Conservation (phyloP, 1,140 invertebrate species). For the Atopsyche davidsoni region DNA sequence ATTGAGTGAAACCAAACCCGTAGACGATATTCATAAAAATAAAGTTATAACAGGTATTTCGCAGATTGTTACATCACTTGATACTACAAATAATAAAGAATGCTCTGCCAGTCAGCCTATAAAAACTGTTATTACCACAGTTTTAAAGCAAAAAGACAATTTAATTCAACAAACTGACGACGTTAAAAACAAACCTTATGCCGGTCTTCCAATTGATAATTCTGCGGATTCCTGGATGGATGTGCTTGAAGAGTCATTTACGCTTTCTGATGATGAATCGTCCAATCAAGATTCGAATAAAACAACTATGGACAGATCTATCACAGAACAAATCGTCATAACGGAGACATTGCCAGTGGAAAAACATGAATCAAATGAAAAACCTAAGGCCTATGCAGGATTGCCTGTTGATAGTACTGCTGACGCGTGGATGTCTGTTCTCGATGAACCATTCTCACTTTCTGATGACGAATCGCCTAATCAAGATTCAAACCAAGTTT, state of each 20-base stretch:
- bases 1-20: no score
- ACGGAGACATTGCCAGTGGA: not conserved
- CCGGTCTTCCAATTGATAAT: not conserved
- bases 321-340: not conserved
- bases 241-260: not conserved
- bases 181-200: conserved; percentile 2
- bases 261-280: conserved; percentile 34
- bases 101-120: no score
- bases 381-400: conserved; percentile 36
- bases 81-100: no score
- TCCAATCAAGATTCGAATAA: not conserved
- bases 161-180: no score
- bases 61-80: no score
- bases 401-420: conserved; percentile 44
- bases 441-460: conserved; percentile 38
- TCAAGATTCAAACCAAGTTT: no score
- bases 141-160: no score
- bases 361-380: no score
- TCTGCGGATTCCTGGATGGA: not conserved
- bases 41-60: no score
- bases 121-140: no score
- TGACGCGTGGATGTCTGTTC: conserved; percentile 43
- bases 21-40: no score
- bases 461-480: conserved; percentile 34
- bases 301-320: not conserved